These are phyloP conservation scores for Cheilosia vernalis DNA, from an alignment of 2,888 invertebrate species.

Conservation along the genomic window DNA sequence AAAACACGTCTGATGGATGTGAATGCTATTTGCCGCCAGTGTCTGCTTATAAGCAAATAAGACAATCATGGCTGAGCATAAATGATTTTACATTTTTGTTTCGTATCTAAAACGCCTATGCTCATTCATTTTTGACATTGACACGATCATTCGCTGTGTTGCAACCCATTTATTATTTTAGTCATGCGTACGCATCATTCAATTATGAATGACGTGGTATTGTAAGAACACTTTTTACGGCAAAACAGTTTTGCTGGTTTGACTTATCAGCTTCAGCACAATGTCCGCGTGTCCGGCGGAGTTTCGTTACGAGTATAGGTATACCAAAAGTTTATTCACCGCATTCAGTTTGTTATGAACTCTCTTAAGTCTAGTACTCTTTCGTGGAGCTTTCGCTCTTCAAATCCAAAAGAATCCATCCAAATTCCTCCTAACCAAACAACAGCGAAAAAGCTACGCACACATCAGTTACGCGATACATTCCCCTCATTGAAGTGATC, in stretches of 20 bases:
- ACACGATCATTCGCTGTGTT: not conserved
- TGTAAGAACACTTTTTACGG: no score
- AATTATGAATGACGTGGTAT: no score
- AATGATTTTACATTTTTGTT: no score
- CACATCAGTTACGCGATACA: slow-evolving; percentile 49
- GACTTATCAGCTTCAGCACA: no score
- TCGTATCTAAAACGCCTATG: no score
- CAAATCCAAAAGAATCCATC: slow-evolving; percentile 6
- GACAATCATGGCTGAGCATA: not conserved
- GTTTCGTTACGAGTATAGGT: not conserved
- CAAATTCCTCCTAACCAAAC: slow-evolving; percentile 9
- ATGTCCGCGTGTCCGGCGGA: no score
- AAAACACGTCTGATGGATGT: not conserved
- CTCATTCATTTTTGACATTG: not conserved
- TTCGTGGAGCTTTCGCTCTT: slow-evolving; percentile 5
- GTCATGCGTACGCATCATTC: no score
- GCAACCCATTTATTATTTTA: no score
- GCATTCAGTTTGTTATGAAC: not conserved
- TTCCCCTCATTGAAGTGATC: slow-evolving; percentile 31
- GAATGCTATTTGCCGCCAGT: not conserved
- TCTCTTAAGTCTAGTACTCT: slow-evolving; percentile 31
- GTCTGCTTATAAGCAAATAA: not conserved
- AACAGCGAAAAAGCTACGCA: slow-evolving; percentile 27
- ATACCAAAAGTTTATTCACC: slow-evolving; percentile 28
- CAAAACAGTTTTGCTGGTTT: no score